Evolutionary conservation across 2,113 vertebrate genomes (phyloP), one percentile per base, ranked within the genome.

Genomic region (Macquaria ambigua): DNA sequence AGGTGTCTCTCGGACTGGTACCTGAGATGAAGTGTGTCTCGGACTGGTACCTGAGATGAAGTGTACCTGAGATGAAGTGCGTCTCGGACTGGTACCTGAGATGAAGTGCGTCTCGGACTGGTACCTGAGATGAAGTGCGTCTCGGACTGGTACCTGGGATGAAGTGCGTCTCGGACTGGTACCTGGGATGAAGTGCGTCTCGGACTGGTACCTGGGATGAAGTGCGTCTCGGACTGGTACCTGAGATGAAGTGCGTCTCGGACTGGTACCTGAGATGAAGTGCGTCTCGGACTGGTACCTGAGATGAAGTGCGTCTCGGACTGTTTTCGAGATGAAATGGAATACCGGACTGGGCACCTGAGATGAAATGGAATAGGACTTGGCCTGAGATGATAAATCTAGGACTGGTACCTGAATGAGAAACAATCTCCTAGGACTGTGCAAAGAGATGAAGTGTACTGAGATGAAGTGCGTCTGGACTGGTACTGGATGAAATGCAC

Each of bases 231-330:
- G 0, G 97, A 98, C 12, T n/a, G n/a, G n/a, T 39, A 93, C 92
- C 85, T 23, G 97, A 98, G 75, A 97, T 97, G 25, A 98, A 97
- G 83, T 98, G 97, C 75, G 97, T 98, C 84, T 99, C 98, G 0
- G 97, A 98, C 12, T n/a, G n/a, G n/a, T 39, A 93, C 92, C 85
- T 23, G 97, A 98, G 75, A 97, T 97, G 25, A 98, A 97, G 83
- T 98, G 97, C 75, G 97, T 98, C 84, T 99, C 98, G 0, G 97
- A 98, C 12, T n/a, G n/a, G n/a, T 39, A 93, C 92, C 85, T 23
- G 97, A 98, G 75, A 97, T 97, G 25, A 98, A 97, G 83, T 98
- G 97, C 75, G 97, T 98, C 84, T 99, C 98, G 0, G 97, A 98
- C 12, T n/a, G n/a, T n/a, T n/a, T n/a, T n/a, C n/a, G n/a, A n/a